phyloP scores from a whole-genome alignment of 2,797 vertebrate genomes.

The Microctenopoma stevenorrisi region DNA sequence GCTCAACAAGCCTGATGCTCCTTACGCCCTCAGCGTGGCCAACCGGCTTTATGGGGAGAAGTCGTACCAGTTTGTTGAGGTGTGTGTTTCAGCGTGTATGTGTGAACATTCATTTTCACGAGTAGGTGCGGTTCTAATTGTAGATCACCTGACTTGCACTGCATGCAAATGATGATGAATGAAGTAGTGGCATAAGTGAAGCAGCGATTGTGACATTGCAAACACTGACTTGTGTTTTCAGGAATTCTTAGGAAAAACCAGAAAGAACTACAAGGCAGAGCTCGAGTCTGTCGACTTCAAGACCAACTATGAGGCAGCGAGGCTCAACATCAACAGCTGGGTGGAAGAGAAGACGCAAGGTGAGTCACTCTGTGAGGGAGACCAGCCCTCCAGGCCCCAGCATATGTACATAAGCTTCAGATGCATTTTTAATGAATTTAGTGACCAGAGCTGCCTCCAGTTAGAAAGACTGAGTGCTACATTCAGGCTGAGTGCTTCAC shows the following conservation, averaged over 20 bases:
- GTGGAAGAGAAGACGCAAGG: constrained; percentile 88
- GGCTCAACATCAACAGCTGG: constrained; percentile 90
- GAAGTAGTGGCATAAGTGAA: neutral
- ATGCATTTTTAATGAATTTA: neutral
- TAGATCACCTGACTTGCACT: too few relatives aligned
- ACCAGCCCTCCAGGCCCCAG: too few relatives aligned
- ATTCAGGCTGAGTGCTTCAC: too few relatives aligned
- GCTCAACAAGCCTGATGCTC: constrained; percentile 81
- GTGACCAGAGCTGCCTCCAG: neutral
- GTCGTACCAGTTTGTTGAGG: constrained; percentile 85
- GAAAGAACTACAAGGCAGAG: constrained; percentile 83
- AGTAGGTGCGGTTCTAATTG: constrained; percentile 6
- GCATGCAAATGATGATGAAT: neutral
- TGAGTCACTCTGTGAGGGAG: constrained; percentile 48
- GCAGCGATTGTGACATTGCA: neutral
- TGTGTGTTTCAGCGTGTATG: constrained; percentile 67
- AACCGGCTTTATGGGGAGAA: constrained; percentile 90
- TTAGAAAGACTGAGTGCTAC: neutral
- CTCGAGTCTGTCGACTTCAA: constrained; percentile 78
- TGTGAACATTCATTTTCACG: neutral
- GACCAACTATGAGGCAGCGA: constrained; percentile 69
- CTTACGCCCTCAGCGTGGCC: constrained; percentile 86
- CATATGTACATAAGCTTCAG: neutral
- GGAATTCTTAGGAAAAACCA: constrained; percentile 84
- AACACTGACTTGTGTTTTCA: constrained; percentile 53